Evolutionary conservation across 2,113 vertebrate species (phyloP).

Genomic region (Anolis carolinensis): DNA sequence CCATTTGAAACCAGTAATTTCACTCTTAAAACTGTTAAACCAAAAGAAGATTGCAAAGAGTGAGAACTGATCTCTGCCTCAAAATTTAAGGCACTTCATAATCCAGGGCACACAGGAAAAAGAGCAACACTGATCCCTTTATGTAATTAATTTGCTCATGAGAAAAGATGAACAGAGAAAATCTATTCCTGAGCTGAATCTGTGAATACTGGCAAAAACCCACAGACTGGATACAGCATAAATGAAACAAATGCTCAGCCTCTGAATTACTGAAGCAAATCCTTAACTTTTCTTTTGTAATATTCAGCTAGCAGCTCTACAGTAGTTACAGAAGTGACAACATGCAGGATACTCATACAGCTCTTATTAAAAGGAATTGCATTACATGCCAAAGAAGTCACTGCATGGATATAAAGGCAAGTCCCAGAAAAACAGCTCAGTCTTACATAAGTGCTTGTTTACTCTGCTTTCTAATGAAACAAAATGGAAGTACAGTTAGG

Average conservation of each 20-base stretch:
- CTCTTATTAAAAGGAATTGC: constrained; percentile 3
- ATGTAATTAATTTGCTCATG: background rate
- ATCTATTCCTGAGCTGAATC: background rate
- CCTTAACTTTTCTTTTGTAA: background rate
- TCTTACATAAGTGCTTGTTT: constrained; percentile 20
- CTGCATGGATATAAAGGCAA: background rate
- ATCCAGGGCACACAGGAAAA: background rate
- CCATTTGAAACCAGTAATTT: background rate
- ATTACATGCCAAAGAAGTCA: background rate
- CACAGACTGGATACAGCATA: background rate
- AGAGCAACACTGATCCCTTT: background rate
- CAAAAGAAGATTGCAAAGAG: background rate
- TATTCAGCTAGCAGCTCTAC: background rate
- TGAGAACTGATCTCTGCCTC: background rate
- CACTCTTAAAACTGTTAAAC: background rate
- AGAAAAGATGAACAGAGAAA: background rate
- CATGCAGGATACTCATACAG: background rate
- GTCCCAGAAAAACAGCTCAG: constrained; percentile 11
- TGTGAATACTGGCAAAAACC: background rate
- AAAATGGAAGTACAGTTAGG: background rate
- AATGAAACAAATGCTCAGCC: background rate
- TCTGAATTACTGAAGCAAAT: constrained; percentile 10
- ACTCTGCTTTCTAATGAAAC: background rate
- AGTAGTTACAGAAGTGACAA: background rate
- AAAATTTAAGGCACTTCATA: background rate